Percentiles rank a stretch among this genome's conserved stretches.
phyloP scores from a whole-genome alignment of 2,113 vertebrate species.

The Balaeniceps rex region DNA sequence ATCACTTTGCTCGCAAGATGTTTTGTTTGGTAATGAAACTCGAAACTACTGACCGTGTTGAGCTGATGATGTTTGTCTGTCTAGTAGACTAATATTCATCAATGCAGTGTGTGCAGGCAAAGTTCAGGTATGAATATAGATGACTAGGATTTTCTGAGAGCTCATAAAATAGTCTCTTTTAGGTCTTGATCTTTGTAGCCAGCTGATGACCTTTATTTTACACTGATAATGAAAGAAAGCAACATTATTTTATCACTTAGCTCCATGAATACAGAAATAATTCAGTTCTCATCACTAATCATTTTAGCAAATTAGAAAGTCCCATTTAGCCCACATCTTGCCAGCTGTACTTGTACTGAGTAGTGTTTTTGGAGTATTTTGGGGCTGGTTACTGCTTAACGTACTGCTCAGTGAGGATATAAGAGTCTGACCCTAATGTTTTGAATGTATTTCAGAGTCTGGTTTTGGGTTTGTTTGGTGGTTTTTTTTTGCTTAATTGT shows the following conservation, averaged over 20 bases:
- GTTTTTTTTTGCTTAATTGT: background rate
- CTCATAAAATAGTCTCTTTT: slow-evolving; percentile 50
- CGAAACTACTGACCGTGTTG: slow-evolving; percentile 68
- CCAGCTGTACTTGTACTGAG: background rate
- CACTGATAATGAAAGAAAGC: slow-evolving; percentile 32
- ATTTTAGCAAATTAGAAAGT: slow-evolving; percentile 26
- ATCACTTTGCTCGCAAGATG: slow-evolving; percentile 73
- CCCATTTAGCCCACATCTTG: background rate
- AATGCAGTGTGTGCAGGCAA: slow-evolving; percentile 58
- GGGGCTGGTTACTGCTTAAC: background rate
- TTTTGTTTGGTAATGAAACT: slow-evolving; percentile 77
- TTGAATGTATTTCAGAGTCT: background rate
- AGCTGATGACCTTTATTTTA: slow-evolving; percentile 66
- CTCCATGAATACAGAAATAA: slow-evolving; percentile 49
- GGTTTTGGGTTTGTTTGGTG: background rate
- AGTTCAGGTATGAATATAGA: slow-evolving; percentile 83
- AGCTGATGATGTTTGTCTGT: slow-evolving; percentile 79
- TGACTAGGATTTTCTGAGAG: slow-evolving; percentile 64
- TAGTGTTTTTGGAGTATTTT: background rate
- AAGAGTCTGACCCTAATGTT: background rate
- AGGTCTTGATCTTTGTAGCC: slow-evolving; percentile 54
- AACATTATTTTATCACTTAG: slow-evolving; percentile 27
- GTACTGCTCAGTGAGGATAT: background rate
- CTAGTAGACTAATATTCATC: slow-evolving; percentile 73
- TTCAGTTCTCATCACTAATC: slow-evolving; percentile 55